These are phyloP conservation scores for Netelia fuscicornis DNA, from an alignment of 2,888 invertebrate genomes.

Conservation along the genomic window DNA sequence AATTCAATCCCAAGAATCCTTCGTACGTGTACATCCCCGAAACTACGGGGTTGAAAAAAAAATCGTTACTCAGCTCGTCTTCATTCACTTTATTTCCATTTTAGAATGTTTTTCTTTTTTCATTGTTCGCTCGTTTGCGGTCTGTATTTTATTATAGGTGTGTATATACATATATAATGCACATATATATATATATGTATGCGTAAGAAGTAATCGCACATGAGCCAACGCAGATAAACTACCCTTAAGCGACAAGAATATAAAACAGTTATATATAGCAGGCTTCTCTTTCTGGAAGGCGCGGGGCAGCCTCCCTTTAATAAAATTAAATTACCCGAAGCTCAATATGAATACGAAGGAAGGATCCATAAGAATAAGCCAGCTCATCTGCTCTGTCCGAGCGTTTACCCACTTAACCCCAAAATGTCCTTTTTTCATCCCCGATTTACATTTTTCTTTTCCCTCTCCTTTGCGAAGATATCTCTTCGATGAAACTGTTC, in stretches of 20 bases:
- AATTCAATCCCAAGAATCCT: conserved; percentile 9
- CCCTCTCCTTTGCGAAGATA: background rate
- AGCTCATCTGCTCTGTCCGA: conserved; percentile 20
- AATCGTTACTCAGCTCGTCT: background rate
- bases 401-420: conserved; percentile 7
- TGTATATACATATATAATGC: background rate
- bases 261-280: background rate
- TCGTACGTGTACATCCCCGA: background rate
- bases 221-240: conserved; percentile 47
- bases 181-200: background rate
- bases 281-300: background rate
- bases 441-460: conserved; percentile 44
- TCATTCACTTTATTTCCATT: conserved; percentile 27
- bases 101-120: background rate
- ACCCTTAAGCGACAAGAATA: conserved; percentile 11
- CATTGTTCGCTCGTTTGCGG: conserved; percentile 4
- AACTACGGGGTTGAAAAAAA: conserved; percentile 5
- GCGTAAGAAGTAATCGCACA: conserved; percentile 31
- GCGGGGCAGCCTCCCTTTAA: conserved; percentile 25
- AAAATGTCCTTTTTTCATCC: background rate
- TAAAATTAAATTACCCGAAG: conserved; percentile 52
- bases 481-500: background rate
- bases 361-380: conserved; percentile 39
- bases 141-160: background rate
- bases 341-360: background rate